Evolutionary conservation across 2,113 vertebrate genomes (phyloP).

Genomic region (Helogale parvula): DNA sequence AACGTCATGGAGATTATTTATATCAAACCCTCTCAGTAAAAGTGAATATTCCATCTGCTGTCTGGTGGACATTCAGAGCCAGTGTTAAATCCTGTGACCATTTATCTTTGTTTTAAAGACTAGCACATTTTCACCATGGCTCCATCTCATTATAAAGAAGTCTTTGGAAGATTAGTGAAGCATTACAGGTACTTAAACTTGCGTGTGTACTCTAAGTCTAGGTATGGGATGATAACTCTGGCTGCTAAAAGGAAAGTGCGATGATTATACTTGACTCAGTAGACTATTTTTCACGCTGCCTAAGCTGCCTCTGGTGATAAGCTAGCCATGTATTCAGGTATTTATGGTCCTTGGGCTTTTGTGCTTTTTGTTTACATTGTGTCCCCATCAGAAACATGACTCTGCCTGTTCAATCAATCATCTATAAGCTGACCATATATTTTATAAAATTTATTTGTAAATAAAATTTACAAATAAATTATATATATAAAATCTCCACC

Average conservation of each 20-base stretch:
- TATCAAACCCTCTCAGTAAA: background rate
- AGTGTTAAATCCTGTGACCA: background rate
- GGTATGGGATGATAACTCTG: background rate
- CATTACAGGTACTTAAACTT: conserved; percentile 19
- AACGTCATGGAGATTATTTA: background rate
- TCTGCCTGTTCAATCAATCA: background rate
- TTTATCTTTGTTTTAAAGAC: conserved; percentile 22
- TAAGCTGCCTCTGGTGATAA: conserved; percentile 17
- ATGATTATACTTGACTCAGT: background rate
- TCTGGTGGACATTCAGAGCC: background rate
- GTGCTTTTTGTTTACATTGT: background rate
- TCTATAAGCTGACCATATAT: background rate
- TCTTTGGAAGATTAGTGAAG: conserved; percentile 44
- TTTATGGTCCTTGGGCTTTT: background rate
- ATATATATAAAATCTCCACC: background rate
- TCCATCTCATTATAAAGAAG: background rate
- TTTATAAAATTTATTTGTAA: background rate
- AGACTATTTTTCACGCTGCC: background rate
- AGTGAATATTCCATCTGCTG: background rate
- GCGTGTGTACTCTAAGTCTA: background rate
- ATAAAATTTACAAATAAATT: background rate
- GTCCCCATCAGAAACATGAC: background rate
- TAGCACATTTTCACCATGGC: background rate
- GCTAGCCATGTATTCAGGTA: background rate
- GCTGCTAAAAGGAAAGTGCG: background rate